phyloP scores from a whole-genome alignment of 2,888 invertebrate species.

The Danaus chrysippus region DNA sequence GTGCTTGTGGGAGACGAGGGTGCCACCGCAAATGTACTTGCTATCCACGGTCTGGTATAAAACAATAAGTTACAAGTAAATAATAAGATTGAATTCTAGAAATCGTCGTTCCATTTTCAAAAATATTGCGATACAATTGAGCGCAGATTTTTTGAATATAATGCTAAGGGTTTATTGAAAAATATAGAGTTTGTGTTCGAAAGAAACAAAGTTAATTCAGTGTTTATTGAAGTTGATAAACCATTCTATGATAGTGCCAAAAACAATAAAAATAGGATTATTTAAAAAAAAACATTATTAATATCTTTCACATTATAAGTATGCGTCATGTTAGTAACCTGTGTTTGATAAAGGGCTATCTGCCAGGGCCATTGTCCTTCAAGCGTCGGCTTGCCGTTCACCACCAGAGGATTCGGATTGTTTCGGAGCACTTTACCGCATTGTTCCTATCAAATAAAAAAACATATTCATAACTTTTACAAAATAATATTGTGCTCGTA shows the following conservation, averaged over 20 bases:
- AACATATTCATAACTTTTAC: conserved; percentile 1
- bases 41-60: conserved; percentile 69
- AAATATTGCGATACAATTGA: too few relatives aligned
- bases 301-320: background rate
- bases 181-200: too few relatives aligned
- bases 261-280: too few relatives aligned
- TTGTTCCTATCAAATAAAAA: conserved; percentile 44
- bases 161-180: too few relatives aligned
- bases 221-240: too few relatives aligned
- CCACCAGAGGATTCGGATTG: conserved; percentile 78
- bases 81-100: too few relatives aligned
- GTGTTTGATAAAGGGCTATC: conserved; percentile 80
- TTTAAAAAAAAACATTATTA: too few relatives aligned
- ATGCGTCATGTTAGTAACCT: conserved; percentile 44
- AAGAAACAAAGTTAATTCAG: too few relatives aligned
- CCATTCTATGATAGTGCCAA: too few relatives aligned
- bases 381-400: conserved; percentile 77
- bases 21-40: conserved; percentile 82
- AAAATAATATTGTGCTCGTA: background rate
- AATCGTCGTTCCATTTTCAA: too few relatives aligned
- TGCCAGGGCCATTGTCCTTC: conserved; percentile 86
- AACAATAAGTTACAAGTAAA: background rate
- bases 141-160: too few relatives aligned
- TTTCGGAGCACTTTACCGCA: conserved; percentile 73
- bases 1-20: conserved; percentile 75